Evolutionary conservation across 2,797 vertebrate genomes (phyloP), one percentile per base, ranked within the genome.

Genomic region (Sebastes glaucus): DNA sequence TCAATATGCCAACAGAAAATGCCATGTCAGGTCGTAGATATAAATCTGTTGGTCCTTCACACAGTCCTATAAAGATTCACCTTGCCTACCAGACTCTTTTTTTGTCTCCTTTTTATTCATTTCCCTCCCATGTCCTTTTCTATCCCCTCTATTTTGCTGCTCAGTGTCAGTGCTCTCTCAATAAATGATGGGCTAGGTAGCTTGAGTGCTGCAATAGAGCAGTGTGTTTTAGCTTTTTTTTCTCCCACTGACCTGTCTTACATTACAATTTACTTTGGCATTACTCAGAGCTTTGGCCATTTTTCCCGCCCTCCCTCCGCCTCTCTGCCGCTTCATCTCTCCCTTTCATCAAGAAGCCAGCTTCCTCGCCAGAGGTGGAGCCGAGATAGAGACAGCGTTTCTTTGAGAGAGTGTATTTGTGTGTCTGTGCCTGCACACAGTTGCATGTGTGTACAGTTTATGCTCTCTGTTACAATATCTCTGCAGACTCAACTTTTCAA

Each of bases 201-300:
- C 74, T 82, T 65, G 79, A 90, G 86, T 82, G 83, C 83, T 82
- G 63, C 81, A 56, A 89, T 82, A 82, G 86, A 88, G 80, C 73
- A 20, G 76, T 66, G 77, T 77, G 63, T 84, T 87, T 83, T 67
- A 77, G 23, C 49, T 25, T 78, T 80, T 79, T 74, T 81, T 57
- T 53, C 80, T 80, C 59, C 16, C 23, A 49, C 78, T 77, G 80
- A 87, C 87, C 82, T 87, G 82, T 90, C 81, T 83, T 80, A 68
- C 73, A 74, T 67, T 83, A 78, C 84, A 87, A 89, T 90, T 89
- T 90, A 90, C 80, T 83, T 52, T 38, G 78, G 73, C 77, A 85
- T 92, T 89, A 92, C 87, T 87, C 84, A 77, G 80, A 86, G 72
- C 72, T 87, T 77, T 80, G 83, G 83, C 79, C 72, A 62, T 89